Evolutionary conservation across 1,140 invertebrate genomes (phyloP).

Genomic region (Caerostris extrusa): DNA sequence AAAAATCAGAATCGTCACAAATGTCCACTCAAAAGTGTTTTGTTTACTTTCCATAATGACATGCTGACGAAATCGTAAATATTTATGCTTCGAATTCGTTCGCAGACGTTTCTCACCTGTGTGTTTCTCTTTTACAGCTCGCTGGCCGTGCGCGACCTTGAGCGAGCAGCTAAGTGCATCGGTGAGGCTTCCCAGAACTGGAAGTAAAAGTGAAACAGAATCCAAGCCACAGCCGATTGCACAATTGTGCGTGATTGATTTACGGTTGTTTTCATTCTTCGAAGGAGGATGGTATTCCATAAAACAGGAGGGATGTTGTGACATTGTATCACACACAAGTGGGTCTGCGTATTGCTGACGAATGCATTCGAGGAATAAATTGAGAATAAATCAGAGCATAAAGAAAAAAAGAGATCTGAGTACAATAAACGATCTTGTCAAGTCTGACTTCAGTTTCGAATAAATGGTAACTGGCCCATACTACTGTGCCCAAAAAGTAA

Average conservation of each 20-base stretch:
- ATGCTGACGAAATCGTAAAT: slow-evolving; percentile 1
- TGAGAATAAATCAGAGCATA: not conserved
- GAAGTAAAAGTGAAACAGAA: slow-evolving; percentile 17
- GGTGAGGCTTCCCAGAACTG: not conserved
- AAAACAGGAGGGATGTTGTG: not conserved
- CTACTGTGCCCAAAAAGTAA: not conserved
- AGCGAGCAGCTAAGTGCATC: not conserved
- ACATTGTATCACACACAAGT: not conserved
- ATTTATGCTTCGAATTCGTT: not conserved
- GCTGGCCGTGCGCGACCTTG: not conserved
- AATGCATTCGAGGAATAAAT: not conserved
- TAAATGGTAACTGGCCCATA: not conserved
- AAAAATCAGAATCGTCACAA: no score
- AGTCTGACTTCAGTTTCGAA: not conserved
- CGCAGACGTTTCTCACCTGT: not conserved
- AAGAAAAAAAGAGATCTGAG: not conserved
- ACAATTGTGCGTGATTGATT: not conserved
- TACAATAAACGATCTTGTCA: not conserved
- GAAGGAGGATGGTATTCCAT: not conserved
- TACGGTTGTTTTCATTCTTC: not conserved
- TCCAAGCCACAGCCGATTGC: not conserved
- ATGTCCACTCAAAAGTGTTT: not conserved
- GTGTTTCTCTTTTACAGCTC: not conserved
- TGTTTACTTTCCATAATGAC: not conserved
- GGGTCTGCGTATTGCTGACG: not conserved